Base-by-base conservation (phyloP, 1,140 invertebrate genomes). In the Doryteuthis pealeii region DNA sequence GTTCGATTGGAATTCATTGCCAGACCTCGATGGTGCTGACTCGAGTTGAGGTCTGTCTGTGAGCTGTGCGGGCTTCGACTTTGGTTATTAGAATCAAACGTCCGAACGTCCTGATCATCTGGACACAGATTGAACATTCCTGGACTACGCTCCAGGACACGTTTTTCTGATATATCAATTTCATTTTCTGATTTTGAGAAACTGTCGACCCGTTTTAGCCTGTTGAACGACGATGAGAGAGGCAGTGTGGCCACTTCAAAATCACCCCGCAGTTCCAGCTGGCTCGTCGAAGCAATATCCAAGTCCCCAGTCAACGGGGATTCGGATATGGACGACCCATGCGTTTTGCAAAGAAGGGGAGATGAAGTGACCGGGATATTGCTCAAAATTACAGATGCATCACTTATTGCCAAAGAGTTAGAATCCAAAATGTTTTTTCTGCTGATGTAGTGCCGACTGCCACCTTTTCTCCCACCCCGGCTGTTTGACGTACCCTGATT, bases 371-470 rank as follows among this genome's bases (percentile, higher is more conserved):
- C 26, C 18, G 54, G 54, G 10, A 62, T 15, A 62, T 62, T 28
- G 26, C 26, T 62, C 26, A 62, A 28, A 62, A 62, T 22, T 28
- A 6, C 26, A 0, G 54, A 62, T 15, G 54, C 26, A n/a, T 62
- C 54, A 22, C 54, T n/a, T 14, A 62, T 28, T 22, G 12, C 54
- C 10, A 62, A 6, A 22, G 54, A 62, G 18, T 62, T 18, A 22
- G 18, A n/a, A 62, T 62, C 54, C 54, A 62, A 4, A n/a, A 62
- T n/a, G 26, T 62, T 62, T 62, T 28, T 62, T 62, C 54, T 62
- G 18, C 10, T 28, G 22, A 62, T n/a, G 18, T 62, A 18, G 18
- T 62, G 26, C 5, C 54, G 54, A 22, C 54, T 62, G 54, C 26
- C 18, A 18, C 26, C 18, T 22, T 28, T 62, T 28, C 18, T 62